These are phyloP conservation scores for Nomia melanderi DNA, from an alignment of 1,140 invertebrate genomes.

Conservation along the genomic window DNA sequence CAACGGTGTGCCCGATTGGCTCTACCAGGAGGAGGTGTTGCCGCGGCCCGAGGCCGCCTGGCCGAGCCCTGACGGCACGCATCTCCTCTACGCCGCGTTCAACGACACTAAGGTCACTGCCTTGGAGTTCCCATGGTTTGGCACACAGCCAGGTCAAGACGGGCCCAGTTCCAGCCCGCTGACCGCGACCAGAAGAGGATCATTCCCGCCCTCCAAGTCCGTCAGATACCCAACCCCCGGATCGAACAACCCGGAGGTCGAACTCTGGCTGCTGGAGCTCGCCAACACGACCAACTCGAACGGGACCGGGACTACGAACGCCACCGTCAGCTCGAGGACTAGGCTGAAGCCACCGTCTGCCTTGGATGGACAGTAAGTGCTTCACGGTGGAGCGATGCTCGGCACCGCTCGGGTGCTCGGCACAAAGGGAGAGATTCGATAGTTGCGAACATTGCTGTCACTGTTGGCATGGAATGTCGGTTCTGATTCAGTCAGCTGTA, in stretches of 20 bases:
- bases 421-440: no score
- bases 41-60: constrained; percentile 89
- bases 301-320: constrained; percentile 55
- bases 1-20: constrained; percentile 96
- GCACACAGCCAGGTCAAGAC: constrained; percentile 77
- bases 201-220: constrained; percentile 88
- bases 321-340: constrained; percentile 79
- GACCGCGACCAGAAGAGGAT: constrained; percentile 67
- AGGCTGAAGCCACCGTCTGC: constrained; percentile 86
- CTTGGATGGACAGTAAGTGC: constrained; percentile 86
- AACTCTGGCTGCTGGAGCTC: constrained; percentile 90
- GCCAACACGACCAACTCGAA: constrained; percentile 81
- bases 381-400: background rate
- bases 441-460: no score
- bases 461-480: no score
- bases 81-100: constrained; percentile 92
- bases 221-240: constrained; percentile 92
- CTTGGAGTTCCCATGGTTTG: constrained; percentile 88
- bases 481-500: no score
- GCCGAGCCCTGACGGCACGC: constrained; percentile 90
- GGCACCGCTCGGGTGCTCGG: no score
- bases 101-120: constrained; percentile 86
- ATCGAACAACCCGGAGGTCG: constrained; percentile 90
- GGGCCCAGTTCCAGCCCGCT: constrained; percentile 54
- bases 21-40: constrained; percentile 94